Evolutionary conservation across 2,888 invertebrate genomes (phyloP), one percentile per base, ranked within the genome.

Genomic region (Xestia ashworthii): DNA sequence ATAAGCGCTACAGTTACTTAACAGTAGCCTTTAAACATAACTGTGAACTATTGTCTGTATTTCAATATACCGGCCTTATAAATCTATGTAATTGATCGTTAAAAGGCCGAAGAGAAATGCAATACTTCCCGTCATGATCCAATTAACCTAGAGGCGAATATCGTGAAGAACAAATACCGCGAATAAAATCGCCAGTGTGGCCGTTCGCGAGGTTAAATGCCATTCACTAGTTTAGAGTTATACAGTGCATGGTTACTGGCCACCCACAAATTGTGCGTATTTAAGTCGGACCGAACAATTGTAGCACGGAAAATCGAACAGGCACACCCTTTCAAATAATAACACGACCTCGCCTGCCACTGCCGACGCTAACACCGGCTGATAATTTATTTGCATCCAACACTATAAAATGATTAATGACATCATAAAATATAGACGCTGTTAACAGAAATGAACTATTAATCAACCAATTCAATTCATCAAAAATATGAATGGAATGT

Each of bases 291-390:
- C 44, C 65, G 67, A 72, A 85, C 87, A 85, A 86, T 87, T 83
- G 78, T 87, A 83, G 78, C 83, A 86, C 81, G 84, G 85, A 87
- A 89, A 85, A 89, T 82, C 83, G 82, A 79, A 78, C 87, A 86
- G 62, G 87, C 90, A 89, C 93, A 91, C 94, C 94, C 93, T 93
- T 92, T 92, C 92, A 89, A 91, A 91, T 91, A 88, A 89, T 86
- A 85, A 79, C 62, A 46, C 77, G 89, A 85, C 90, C 90, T 90
- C 84, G 89, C 67, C 80, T 68, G 74, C 64, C 44, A 60, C 58
- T 77, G 55, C 41, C 41, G 53, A 73, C 60, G 70, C 48, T 67
- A 62, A 48, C n/a, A 71, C 38, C 44, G 66, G 41, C 62, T 25
- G 32, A 64, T 67, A 62, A 48, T 71, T 78, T 58, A 67, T 74